These are phyloP conservation scores for Spilarctia lutea DNA, from an alignment of 2,888 invertebrate species.

Conservation along the genomic window DNA sequence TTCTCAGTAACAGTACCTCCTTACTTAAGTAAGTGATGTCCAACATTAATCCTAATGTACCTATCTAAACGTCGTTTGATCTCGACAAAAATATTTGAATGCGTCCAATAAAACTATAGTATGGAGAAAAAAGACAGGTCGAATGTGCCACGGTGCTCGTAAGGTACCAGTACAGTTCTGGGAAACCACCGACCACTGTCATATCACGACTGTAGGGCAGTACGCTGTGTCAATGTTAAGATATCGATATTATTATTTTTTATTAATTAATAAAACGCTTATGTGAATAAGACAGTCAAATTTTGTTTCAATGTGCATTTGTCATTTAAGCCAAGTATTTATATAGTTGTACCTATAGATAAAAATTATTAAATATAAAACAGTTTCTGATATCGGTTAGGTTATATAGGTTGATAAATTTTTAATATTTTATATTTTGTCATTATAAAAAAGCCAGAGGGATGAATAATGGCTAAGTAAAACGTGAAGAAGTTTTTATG, in stretches of 20 bases:
- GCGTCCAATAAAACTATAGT: conserved; percentile 81
- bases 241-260: conserved; percentile 47
- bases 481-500: not conserved
- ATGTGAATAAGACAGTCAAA: not conserved
- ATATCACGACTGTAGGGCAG: conserved; percentile 82
- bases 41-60: conserved; percentile 85
- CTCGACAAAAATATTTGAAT: conserved; percentile 85
- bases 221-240: conserved; percentile 34
- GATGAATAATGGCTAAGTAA: not conserved
- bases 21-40: conserved; percentile 74
- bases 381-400: not conserved
- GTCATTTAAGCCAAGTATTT: not conserved
- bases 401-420: not conserved
- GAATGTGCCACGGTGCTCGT: conserved; percentile 74
- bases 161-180: conserved; percentile 84
- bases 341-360: not conserved
- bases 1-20: conserved; percentile 66
- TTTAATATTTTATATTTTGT: not conserved
- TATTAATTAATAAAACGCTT: not conserved
- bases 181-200: conserved; percentile 82
- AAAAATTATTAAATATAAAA: not conserved
- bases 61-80: conserved; percentile 83
- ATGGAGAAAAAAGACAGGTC: conserved; percentile 74
- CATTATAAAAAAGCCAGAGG: not conserved
- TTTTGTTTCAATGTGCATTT: not conserved